Evolutionary conservation across 2,797 vertebrate genomes (phyloP).

Genomic region (Muscicapa striata): DNA sequence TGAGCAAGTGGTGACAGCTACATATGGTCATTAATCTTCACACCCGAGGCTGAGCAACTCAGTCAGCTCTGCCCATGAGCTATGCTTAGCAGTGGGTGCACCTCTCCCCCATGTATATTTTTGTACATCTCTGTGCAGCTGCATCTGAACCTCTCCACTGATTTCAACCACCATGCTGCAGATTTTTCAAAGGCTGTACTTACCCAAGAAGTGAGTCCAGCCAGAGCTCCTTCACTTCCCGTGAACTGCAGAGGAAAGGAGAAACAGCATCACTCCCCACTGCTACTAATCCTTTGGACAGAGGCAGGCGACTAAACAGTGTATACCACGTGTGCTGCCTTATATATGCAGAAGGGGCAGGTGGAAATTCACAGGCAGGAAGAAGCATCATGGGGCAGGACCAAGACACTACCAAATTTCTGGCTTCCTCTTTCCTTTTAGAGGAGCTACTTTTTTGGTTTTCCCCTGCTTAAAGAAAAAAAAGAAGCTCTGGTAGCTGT

Average conservation of each 20-base stretch:
- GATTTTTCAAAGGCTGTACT: slow-evolving; percentile 37
- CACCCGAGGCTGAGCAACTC: not conserved
- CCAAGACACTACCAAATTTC: not conserved
- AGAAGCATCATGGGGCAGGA: slow-evolving; percentile 84
- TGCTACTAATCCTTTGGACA: slow-evolving; percentile 73
- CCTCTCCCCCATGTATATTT: not conserved
- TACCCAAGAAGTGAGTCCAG: slow-evolving; percentile 85
- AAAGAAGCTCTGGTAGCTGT: slow-evolving; percentile 11
- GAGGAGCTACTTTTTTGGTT: not conserved
- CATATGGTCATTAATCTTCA: not conserved
- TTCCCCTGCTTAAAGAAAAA: not conserved
- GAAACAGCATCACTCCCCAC: slow-evolving; percentile 77
- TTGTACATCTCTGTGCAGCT: not conserved
- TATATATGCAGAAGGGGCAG: slow-evolving; percentile 75
- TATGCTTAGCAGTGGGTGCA: not conserved
- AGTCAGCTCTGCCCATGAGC: not conserved
- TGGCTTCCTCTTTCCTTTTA: slow-evolving; percentile 82
- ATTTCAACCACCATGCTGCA: fast-evolving
- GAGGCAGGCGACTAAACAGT: slow-evolving; percentile 16
- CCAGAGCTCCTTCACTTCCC: slow-evolving; percentile 84
- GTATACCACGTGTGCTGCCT: slow-evolving; percentile 58
- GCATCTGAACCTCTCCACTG: not conserved
- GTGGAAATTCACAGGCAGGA: slow-evolving; percentile 90
- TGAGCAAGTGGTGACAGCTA: not conserved
- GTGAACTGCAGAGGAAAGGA: slow-evolving; percentile 72